Conservation (phyloP, 2,113 vertebrate species). For the Phaethon lepturus region DNA sequence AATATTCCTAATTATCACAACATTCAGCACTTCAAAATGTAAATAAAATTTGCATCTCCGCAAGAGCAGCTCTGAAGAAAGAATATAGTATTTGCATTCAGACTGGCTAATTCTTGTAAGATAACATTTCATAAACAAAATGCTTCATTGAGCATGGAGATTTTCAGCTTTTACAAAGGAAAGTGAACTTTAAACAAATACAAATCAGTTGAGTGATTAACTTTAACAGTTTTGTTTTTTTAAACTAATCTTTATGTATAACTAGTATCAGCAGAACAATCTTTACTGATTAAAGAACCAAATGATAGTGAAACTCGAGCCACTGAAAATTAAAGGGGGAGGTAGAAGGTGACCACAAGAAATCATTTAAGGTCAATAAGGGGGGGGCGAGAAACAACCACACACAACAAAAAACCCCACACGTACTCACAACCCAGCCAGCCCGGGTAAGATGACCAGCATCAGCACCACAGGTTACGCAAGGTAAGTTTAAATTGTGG, state of each 20-base stretch:
- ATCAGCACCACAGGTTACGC: background rate
- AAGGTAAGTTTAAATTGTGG: background rate
- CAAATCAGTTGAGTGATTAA: slow-evolving; percentile 65
- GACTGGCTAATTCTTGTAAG: slow-evolving; percentile 58
- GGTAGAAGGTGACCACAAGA: background rate
- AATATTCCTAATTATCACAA: slow-evolving; percentile 74
- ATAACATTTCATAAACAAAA: slow-evolving; percentile 73
- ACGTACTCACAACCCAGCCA: background rate
- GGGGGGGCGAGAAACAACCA: background rate
- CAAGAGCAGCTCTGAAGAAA: slow-evolving; percentile 57
- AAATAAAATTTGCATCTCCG: slow-evolving; percentile 71
- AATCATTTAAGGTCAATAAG: slow-evolving; percentile 1
- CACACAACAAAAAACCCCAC: too few relatives aligned
- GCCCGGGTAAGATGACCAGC: background rate
- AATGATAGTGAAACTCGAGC: background rate
- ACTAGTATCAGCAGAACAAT: slow-evolving; percentile 47
- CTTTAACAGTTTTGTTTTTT: slow-evolving; percentile 10
- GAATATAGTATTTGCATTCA: slow-evolving; percentile 67
- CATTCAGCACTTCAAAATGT: slow-evolving; percentile 69
- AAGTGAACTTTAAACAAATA: slow-evolving; percentile 66
- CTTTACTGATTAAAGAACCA: slow-evolving; percentile 41
- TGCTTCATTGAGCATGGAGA: slow-evolving; percentile 65
- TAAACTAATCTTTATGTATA: slow-evolving; percentile 41
- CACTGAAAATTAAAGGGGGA: background rate
- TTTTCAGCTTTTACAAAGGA: slow-evolving; percentile 64